Percentiles rank a stretch among this genome's conserved stretches.
These are phyloP conservation scores for Melanotaenia boesemani DNA, from an alignment of 2,797 vertebrate genomes.

Conservation along the genomic window DNA sequence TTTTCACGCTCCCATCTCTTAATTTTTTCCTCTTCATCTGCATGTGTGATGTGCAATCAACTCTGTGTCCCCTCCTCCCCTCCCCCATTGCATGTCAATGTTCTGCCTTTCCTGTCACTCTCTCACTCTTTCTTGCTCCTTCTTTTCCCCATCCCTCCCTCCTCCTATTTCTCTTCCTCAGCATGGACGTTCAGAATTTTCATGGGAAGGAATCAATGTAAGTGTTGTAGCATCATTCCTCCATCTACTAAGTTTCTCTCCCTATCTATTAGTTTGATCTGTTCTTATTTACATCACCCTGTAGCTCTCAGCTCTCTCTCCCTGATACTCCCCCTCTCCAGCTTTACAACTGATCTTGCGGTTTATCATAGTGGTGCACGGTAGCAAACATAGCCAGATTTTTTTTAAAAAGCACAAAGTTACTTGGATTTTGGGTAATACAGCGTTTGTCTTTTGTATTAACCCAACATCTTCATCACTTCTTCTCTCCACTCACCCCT, in stretches of 20 bases:
- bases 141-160: slow-evolving; percentile 56
- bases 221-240: slow-evolving; percentile 84
- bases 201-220: slow-evolving; percentile 99
- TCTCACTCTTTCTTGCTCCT: slow-evolving; percentile 64
- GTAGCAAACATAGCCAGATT: slow-evolving; percentile 64
- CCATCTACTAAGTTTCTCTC: slow-evolving; percentile 60
- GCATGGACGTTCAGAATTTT: slow-evolving; percentile 98
- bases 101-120: slow-evolving; percentile 73
- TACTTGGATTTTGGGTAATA: slow-evolving; percentile 53
- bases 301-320: slow-evolving; percentile 58
- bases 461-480: slow-evolving; percentile 74
- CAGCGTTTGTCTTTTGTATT: slow-evolving; percentile 68
- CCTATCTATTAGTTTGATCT: slow-evolving; percentile 45
- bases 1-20: slow-evolving; percentile 26
- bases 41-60: slow-evolving; percentile 50
- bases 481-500: slow-evolving; percentile 76
- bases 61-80: slow-evolving; percentile 18
- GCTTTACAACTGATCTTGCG: slow-evolving; percentile 47
- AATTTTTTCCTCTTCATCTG: slow-evolving; percentile 48
- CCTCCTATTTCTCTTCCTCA: slow-evolving; percentile 82
- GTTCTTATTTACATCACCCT: slow-evolving; percentile 71
- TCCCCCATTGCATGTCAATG: slow-evolving; percentile 62
- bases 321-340: slow-evolving; percentile 51
- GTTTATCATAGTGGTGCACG: slow-evolving; percentile 65
- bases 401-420: slow-evolving; percentile 16